Evolutionary conservation across 2,888 invertebrate genomes (phyloP).

Genomic region (Ophion slaviceki): DNA sequence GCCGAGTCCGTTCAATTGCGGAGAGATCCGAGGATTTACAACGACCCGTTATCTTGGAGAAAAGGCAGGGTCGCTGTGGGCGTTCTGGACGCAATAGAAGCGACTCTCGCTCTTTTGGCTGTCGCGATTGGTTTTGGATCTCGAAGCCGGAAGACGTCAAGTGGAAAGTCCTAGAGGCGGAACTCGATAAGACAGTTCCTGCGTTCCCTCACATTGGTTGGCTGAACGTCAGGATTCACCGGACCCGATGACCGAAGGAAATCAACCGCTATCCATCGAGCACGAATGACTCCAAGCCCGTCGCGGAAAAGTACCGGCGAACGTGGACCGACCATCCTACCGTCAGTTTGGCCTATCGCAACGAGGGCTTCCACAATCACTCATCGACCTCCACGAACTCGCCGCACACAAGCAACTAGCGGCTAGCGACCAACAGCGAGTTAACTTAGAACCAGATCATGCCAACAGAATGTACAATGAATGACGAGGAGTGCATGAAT

Average conservation of each 20-base stretch:
- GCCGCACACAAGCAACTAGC: too few species aligned
- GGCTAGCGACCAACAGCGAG: too few species aligned
- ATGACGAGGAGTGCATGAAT: too few species aligned
- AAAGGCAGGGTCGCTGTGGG: slow-evolving; percentile 92
- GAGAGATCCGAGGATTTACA: slow-evolving; percentile 96
- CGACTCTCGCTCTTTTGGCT: slow-evolving; percentile 90
- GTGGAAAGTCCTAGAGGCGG: slow-evolving; percentile 92
- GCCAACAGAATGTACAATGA: too few species aligned
- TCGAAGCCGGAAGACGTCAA: slow-evolving; percentile 95
- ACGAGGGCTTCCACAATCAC: too few species aligned
- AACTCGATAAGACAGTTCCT: slow-evolving; percentile 97
- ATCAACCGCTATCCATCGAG: slow-evolving; percentile 73
- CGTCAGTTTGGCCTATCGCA: too few species aligned
- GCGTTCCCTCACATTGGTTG: slow-evolving; percentile 93
- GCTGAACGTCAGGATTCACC: too few species aligned
- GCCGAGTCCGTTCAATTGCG: slow-evolving; percentile 96
- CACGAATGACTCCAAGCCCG: too few species aligned
- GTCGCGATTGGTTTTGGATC: slow-evolving; percentile 93
- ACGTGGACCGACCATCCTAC: too few species aligned
- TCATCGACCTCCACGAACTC: too few species aligned
- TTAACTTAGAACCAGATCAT: too few species aligned
- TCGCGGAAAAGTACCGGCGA: too few species aligned
- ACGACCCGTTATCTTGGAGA: slow-evolving; percentile 93
- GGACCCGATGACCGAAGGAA: slow-evolving; percentile 87
- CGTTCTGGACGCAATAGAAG: slow-evolving; percentile 89